Conservation (phyloP, 2,797 vertebrate species). For the Semaprochilodus insignis region DNA sequence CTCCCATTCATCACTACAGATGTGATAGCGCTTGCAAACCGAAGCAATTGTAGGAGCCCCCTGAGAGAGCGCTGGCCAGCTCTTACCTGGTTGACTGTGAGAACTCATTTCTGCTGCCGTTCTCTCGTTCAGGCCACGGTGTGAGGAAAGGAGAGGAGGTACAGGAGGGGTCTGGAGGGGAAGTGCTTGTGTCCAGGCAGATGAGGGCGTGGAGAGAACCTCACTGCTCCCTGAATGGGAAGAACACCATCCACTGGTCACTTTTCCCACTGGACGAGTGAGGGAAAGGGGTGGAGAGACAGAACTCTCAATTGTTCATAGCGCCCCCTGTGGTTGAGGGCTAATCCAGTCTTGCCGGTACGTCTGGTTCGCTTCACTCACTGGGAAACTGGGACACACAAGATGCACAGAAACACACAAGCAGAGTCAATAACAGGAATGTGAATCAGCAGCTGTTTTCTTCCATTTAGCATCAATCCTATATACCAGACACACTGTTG, state of each 20-base stretch:
- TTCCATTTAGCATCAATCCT: not conserved
- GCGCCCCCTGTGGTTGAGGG: slow-evolving; percentile 30
- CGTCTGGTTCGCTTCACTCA: slow-evolving; percentile 20
- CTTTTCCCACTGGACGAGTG: slow-evolving; percentile 45
- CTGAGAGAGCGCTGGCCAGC: not conserved
- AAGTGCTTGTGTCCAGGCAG: slow-evolving; percentile 40
- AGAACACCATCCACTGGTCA: slow-evolving; percentile 66
- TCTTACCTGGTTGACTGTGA: slow-evolving; percentile 77
- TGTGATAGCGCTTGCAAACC: not conserved
- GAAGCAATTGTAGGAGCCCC: not conserved
- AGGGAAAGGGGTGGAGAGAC: slow-evolving; percentile 23
- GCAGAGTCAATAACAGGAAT: slow-evolving; percentile 1
- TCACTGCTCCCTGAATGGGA: slow-evolving; percentile 66
- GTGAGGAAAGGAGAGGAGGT: slow-evolving; percentile 5
- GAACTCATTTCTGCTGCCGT: slow-evolving; percentile 71
- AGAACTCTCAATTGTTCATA: slow-evolving; percentile 60
- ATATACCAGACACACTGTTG: too few relatives aligned
- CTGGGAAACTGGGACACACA: slow-evolving; percentile 56
- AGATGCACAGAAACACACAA: slow-evolving; percentile 22
- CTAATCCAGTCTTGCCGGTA: slow-evolving; percentile 39
- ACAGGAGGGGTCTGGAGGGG: slow-evolving; percentile 26
- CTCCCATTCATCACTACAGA: not conserved
- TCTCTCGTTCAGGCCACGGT: slow-evolving; percentile 37
- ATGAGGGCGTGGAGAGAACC: slow-evolving; percentile 58
- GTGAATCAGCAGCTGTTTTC: not conserved